Base-by-base conservation (phyloP, 2,888 invertebrate species). In the Galeopsomyia nigrocyanea region DNA sequence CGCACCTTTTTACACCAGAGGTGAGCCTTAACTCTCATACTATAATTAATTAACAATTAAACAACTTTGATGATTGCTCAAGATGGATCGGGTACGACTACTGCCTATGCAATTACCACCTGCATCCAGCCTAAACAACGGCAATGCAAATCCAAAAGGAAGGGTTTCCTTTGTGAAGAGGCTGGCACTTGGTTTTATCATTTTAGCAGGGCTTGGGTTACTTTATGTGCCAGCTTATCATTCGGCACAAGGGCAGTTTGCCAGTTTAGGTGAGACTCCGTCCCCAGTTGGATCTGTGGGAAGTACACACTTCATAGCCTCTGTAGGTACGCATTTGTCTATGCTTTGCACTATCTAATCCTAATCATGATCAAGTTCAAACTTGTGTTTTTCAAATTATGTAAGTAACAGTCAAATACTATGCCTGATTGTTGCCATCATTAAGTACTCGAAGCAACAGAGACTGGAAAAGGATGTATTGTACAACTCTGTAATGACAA, bases 181-280 rank as follows among this genome's bases (percentile, higher is more conserved):
- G 71, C 75, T 86, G 63, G 81, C 81, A 55, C 68, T 86, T 73
- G 83, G 84, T 77, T 86, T 83, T 77, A 80, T 83, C 53, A 77
- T 86, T 64, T 76, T 86, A 61, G 82, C 83, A 69, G 79, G 81
- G 65, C 76, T 86, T 60, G 85, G 83, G 65, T 76, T 86, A 67
- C 79, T 86, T 7, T 86, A 86, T 77, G 83, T 86, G 62, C 86
- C 86, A 71, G 86, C 85, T 58, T 86, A 86, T 73, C 85, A 86
- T 77, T 86, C 84, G 63, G 85, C 80, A 51, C 86, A 85, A 77
- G 82, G 82, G 60, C 83, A 85, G 76, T 78, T 82, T 68, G 79
- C 80, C 80, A 82, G 83, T 80, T 81, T 86, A 84, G 83, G 86
- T 84, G 86, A 86, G 82, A 82, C 80, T 77, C 78, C 82, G 74